Evolutionary conservation across 1,140 invertebrate genomes (phyloP), one percentile per base, ranked within the genome.

Genomic region (Heliconius himera): DNA sequence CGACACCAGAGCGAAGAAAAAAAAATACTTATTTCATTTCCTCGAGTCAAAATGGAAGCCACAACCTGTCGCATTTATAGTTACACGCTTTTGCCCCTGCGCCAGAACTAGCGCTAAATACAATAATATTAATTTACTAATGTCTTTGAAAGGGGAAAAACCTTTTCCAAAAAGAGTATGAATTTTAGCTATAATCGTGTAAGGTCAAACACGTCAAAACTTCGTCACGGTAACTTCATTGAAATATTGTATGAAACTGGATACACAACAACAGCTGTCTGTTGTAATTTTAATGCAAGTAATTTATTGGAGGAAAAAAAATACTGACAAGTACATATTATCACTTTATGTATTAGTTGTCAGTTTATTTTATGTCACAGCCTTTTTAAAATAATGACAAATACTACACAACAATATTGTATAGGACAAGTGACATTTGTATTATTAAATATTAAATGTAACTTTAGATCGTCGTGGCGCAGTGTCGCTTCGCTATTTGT

Each of bases 181-280:
- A 46, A 46, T 16, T n/a, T n/a, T 46, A 16, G 41, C 41, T 6
- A 46, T 4, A 4, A 6, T 54, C 51, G 20, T 54, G 20, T 54
- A 54, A 54, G 51, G 6, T 54, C 51, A 60, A 60, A 60, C 56
- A n/a, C 56, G n/a, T 60, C 56, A 13, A 60, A 22, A 11, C 56
- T 22, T 22, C 56, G 56, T 60, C 56, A 60, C 56, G 56, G n/a
- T 60, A 60, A 60, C 56, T 26, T 60, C 22, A 60, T 60, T 60
- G 56, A 60, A 60, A 60, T 60, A 60, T 60, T 60, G n/a, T 22
- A 60, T 60, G 22, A 22, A 60, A 60, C 22, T 60, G 20, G 8
- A 60, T 13, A 26, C 4, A 5, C 13, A 22, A 60, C 54, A 66
- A 66, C 60, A 66, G 60, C 60, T 66, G 56, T n/a, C 56, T 66